Percentiles rank a stretch among this genome's conserved stretches.
Evolutionary conservation across 2,797 vertebrate genomes (phyloP).

Genomic region (Pipistrellus pygmaeus): DNA sequence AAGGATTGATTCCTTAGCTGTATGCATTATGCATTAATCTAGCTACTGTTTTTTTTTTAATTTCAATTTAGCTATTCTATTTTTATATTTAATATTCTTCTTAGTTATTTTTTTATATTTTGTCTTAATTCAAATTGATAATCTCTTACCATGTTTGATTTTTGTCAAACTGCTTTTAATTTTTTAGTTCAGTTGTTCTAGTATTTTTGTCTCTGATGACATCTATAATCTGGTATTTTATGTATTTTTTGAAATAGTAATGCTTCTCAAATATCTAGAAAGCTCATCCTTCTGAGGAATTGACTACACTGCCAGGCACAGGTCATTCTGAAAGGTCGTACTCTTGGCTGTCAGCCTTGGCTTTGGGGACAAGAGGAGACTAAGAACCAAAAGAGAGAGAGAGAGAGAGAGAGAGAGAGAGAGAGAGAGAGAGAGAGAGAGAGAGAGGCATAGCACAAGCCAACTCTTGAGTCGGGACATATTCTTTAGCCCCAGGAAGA

Average conservation of each 20-base stretch:
- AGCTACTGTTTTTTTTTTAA: neutral
- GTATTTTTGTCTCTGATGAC: neutral
- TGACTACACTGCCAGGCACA: neutral
- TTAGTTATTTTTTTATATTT: conserved; percentile 38
- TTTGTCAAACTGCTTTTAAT: conserved; percentile 41
- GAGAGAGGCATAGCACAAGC: too few species aligned
- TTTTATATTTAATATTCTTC: conserved; percentile 36
- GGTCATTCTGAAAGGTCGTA: neutral
- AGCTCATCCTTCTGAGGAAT: neutral
- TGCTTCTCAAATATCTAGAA: neutral
- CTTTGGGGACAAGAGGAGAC: neutral
- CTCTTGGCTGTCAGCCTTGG: neutral
- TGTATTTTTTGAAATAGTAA: conserved; percentile 3
- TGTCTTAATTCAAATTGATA: conserved; percentile 7
- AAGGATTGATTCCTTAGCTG: neutral
- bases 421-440: too few species aligned
- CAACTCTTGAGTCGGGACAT: neutral
- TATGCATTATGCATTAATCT: neutral
- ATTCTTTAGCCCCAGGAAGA: neutral
- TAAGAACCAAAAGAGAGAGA: neutral
- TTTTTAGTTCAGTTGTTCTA: neutral
- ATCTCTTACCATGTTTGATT: neutral
- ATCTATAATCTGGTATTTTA: neutral
- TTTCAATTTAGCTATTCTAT: neutral
- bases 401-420: too few species aligned